Percentiles rank a stretch among this genome's conserved stretches.
These are phyloP conservation scores for Agrypnus murinus DNA, from an alignment of 2,888 invertebrate species.

Conservation along the genomic window DNA sequence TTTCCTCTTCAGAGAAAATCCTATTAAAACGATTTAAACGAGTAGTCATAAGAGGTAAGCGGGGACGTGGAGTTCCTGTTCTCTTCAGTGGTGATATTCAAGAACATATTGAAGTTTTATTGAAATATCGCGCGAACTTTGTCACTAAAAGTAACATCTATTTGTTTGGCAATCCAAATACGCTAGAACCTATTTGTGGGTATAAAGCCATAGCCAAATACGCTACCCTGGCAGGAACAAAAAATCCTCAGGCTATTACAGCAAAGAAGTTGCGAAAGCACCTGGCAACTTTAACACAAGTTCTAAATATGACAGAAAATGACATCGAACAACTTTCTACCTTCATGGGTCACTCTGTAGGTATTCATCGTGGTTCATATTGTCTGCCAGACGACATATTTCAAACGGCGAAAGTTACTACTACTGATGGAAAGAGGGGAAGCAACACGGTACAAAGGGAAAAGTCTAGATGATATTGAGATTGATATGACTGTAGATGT, in stretches of 20 bases:
- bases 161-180: slow-evolving; percentile 14
- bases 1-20: slow-evolving; percentile 28
- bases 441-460: slow-evolving; percentile 46
- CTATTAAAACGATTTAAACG: slow-evolving; percentile 34
- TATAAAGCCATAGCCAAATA: slow-evolving; percentile 56
- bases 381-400: slow-evolving; percentile 50
- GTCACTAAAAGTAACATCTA: slow-evolving; percentile 7
- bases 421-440: slow-evolving; percentile 42
- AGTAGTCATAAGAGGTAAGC: slow-evolving; percentile 36
- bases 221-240: slow-evolving; percentile 47
- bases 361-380: slow-evolving; percentile 55
- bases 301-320: slow-evolving; percentile 49
- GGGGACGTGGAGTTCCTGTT: slow-evolving; percentile 40
- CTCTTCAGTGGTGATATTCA: slow-evolving; percentile 43
- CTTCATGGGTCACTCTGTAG: slow-evolving; percentile 59
- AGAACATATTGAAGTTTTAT: slow-evolving; percentile 32
- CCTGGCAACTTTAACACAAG: slow-evolving; percentile 51
- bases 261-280: slow-evolving; percentile 56
- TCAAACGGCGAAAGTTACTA: slow-evolving; percentile 53
- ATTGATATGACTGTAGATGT: too few species aligned
- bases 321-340: slow-evolving; percentile 58
- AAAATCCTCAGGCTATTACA: slow-evolving; percentile 50
- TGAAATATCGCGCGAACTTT: slow-evolving; percentile 8
- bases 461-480: slow-evolving; percentile 12
- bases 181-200: slow-evolving; percentile 47